Base-by-base conservation (phyloP, 2,113 vertebrate genomes). In the Hucho hucho region DNA sequence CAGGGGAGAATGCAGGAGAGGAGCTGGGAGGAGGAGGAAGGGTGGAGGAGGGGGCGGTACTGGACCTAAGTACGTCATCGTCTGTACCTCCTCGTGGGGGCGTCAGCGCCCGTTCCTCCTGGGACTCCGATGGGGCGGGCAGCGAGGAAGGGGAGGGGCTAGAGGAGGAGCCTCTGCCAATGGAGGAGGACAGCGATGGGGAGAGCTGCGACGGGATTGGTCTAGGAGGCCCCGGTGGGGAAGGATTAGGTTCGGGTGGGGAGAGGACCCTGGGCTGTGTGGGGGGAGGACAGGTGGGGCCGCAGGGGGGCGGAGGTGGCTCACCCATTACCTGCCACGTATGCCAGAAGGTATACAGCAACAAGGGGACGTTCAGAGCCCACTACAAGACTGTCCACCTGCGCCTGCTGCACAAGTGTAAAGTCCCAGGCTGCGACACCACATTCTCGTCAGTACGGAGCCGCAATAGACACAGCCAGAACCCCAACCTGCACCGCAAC, bases 381-480 rank as follows among this genome's bases (percentile, higher is more conserved):
- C 98, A 99, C 90, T 99, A 98, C 90, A 98, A 98, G 89, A 98
- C 97, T 0, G 97, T 98, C 63, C 97, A 99, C 83, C 95, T 99
- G 61, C 94, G 95, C 70, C 95, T 98, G 78, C 95, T 98, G 49
- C 98, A 98, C 86, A 97, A 96, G 69, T 98, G 98, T 89, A 98
- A 97, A 88, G 91, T 99, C 61, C 95, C 95, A 0, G 98, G 97
- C 69, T 99, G 98, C 76, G 93, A 96, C 73, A 98, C 94, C 0
- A 96, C 95, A 72, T 98, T 99, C 85, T 99, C 97, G 2, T 98
- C 98, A 0, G 97, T 98, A 13, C 94, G 98, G 65, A 99, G 98
- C 82, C 92, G 97, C 63, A 99, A 99, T 86, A 84, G 98, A 58
- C 98, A 99, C 90, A 99, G 98, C 87, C 97, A 98, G 92, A 99